These are phyloP conservation scores for Toxotes chatareus DNA, from an alignment of 2,113 vertebrate genomes.

Conservation along the genomic window DNA sequence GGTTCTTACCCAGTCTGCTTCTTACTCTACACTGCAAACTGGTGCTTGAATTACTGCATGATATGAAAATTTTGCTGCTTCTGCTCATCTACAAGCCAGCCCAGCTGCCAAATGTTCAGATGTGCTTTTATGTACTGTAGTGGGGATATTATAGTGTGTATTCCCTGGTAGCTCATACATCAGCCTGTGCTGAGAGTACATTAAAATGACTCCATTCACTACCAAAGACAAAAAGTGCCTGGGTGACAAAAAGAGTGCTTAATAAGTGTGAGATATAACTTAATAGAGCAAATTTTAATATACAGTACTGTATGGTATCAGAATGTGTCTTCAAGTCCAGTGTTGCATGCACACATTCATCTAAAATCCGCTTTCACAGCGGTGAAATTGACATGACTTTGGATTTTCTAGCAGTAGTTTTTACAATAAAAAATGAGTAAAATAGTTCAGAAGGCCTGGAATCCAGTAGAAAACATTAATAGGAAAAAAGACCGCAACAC, in stretches of 20 bases:
- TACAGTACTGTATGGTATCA: not conserved
- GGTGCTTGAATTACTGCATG: slow-evolving; percentile 52
- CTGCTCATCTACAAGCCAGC: slow-evolving; percentile 47
- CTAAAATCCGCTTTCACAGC: slow-evolving; percentile 20
- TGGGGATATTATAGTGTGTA: slow-evolving; percentile 33
- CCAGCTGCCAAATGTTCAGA: slow-evolving; percentile 60
- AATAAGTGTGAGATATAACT: not conserved
- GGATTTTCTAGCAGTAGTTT: slow-evolving; percentile 12
- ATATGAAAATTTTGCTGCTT: slow-evolving; percentile 60
- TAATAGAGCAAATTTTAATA: not conserved
- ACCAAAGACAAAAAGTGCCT: slow-evolving; percentile 4
- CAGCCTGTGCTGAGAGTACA: slow-evolving; percentile 52
- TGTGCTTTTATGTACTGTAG: slow-evolving; percentile 65
- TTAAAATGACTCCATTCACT: slow-evolving; percentile 56
- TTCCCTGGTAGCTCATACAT: slow-evolving; percentile 58
- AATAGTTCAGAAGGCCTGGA: slow-evolving; percentile 22
- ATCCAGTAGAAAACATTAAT: slow-evolving; percentile 24
- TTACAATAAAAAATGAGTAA: slow-evolving; percentile 14
- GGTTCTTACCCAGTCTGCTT: slow-evolving; percentile 16
- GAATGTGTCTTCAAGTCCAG: not conserved
- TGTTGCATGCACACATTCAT: not conserved
- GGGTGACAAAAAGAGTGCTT: slow-evolving; percentile 19
- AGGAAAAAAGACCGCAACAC: slow-evolving; percentile 27
- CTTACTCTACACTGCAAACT: slow-evolving; percentile 31
- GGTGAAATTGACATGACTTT: slow-evolving; percentile 7